Conservation (phyloP, 2,888 invertebrate species). For the Cataglyphis albicans region DNA sequence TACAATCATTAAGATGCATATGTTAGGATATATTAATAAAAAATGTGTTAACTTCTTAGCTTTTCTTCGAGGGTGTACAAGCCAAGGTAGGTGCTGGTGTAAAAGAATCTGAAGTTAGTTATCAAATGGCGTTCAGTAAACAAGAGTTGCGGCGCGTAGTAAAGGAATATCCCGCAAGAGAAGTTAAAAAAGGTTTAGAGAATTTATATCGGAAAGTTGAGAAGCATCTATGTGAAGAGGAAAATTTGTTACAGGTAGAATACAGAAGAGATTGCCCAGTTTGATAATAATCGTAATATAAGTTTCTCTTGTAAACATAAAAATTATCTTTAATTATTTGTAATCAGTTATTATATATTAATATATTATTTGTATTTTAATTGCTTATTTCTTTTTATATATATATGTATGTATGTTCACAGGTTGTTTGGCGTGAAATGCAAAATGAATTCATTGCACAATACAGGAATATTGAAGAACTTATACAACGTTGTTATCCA, state of each 20-base stretch:
- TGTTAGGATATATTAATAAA: constrained; percentile 49
- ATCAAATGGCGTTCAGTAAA: constrained; percentile 98
- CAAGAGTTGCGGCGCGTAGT: constrained; percentile 98
- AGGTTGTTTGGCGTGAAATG: constrained; percentile 99
- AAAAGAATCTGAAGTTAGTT: constrained; percentile 98
- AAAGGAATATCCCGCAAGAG: constrained; percentile 96
- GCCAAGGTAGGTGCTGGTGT: constrained; percentile 97
- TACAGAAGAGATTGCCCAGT: neutral
- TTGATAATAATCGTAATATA: neutral
- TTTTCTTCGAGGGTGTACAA: constrained; percentile 98
- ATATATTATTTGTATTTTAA: neutral
- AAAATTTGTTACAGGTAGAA: constrained; percentile 92
- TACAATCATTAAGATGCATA: neutral
- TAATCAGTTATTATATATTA: constrained; percentile 9
- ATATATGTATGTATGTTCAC: constrained; percentile 67
- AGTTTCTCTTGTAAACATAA: neutral
- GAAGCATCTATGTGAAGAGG: constrained; percentile 98
- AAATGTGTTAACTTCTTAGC: constrained; percentile 87
- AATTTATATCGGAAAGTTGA: constrained; percentile 98
- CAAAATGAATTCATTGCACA: constrained; percentile 99
- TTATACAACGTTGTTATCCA: constrained; percentile 98
- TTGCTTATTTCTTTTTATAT: neutral
- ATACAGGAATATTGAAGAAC: constrained; percentile 96
- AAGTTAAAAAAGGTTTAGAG: constrained; percentile 97
- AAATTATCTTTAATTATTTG: constrained; percentile 17